phyloP scores from a whole-genome alignment of 2,113 vertebrate species.

The Seriola dumerili region DNA sequence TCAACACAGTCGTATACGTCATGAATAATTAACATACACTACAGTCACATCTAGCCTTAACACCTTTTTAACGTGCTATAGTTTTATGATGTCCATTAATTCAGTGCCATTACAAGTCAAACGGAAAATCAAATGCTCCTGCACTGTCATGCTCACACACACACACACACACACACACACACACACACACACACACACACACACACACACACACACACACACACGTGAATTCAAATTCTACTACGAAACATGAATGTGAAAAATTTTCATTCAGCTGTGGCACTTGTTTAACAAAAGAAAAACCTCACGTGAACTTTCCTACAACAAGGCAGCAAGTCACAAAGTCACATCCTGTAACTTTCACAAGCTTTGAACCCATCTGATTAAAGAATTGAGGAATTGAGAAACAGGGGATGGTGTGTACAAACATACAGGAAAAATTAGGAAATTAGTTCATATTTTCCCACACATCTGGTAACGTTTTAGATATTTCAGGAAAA shows the following conservation, averaged over 20 bases:
- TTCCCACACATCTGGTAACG: neutral
- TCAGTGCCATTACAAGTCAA: slow-evolving; percentile 57
- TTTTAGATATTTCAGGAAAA: no score
- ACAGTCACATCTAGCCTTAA: slow-evolving; percentile 25
- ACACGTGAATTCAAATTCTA: neutral
- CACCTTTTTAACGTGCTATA: slow-evolving; percentile 26
- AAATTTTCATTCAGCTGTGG: no score
- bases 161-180: neutral
- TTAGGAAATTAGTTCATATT: neutral
- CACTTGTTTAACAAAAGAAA: no score
- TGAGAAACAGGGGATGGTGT: neutral
- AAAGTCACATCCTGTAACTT: neutral
- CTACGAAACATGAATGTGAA: no score
- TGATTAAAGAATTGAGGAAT: neutral
- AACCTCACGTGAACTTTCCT: neutral
- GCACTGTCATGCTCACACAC: neutral
- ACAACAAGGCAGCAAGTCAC: neutral
- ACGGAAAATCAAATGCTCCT: slow-evolving; percentile 42
- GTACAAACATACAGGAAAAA: neutral
- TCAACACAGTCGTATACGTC: neutral
- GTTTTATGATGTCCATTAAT: slow-evolving; percentile 58
- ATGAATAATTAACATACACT: slow-evolving; percentile 26
- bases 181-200: neutral
- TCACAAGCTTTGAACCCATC: no score
- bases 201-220: neutral